phyloP scores from a whole-genome alignment of 2,888 invertebrate genomes.

The Hetaerina titia region DNA sequence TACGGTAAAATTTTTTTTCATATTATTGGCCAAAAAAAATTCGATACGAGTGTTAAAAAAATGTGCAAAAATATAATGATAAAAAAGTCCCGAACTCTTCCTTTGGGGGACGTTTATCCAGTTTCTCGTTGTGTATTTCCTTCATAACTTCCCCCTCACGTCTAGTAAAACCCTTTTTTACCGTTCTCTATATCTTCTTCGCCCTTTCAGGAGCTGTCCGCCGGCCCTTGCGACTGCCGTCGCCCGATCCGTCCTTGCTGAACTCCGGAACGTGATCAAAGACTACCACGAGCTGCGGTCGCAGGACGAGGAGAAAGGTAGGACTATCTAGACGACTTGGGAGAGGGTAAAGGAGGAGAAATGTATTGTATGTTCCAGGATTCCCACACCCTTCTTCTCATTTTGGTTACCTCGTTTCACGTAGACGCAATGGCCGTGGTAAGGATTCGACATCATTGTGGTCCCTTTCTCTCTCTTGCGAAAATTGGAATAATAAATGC shows the following conservation, averaged over 20 bases:
- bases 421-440: too few relatives aligned
- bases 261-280: slow-evolving; percentile 34
- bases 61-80: background rate
- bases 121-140: background rate
- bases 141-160: too few relatives aligned
- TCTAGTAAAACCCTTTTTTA: too few relatives aligned
- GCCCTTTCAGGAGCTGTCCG: slow-evolving; percentile 37
- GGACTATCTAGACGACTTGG: background rate
- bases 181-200: background rate
- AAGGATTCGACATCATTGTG: background rate
- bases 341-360: too few relatives aligned
- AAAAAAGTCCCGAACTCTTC: background rate
- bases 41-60: background rate
- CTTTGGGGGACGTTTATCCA: background rate
- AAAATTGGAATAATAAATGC: too few relatives aligned
- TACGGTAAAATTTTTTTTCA: background rate
- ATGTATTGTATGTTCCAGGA: too few relatives aligned
- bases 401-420: too few relatives aligned
- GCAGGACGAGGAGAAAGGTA: slow-evolving; percentile 41
- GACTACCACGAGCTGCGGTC: slow-evolving; percentile 46
- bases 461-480: background rate
- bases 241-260: slow-evolving; percentile 36
- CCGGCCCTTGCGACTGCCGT: slow-evolving; percentile 7
- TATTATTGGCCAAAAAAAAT: background rate
- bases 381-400: too few relatives aligned